Evolutionary conservation across 2,797 vertebrate genomes (phyloP), one percentile per base, ranked within the genome.

Genomic region (Takifugu rubripes): DNA sequence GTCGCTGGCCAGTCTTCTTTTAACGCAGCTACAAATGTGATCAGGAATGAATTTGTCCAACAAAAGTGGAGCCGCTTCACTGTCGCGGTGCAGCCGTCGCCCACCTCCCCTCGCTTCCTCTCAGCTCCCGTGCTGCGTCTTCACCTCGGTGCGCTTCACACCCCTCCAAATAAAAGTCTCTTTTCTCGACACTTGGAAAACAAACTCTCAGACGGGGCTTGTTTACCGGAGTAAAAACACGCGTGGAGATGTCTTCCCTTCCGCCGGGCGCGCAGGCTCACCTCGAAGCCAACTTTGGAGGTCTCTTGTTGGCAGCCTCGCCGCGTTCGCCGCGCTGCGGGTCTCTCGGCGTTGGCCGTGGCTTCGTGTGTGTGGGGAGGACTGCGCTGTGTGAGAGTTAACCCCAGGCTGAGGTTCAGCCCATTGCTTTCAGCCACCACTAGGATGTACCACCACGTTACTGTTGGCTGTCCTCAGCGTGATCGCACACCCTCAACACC

Each of bases 361-460:
- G 68, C 75, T 86, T 77, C 52, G 70, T 70, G 54, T 78, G 78
- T 76, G 78, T 58, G 73, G 78, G 50, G 17, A 21, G 17, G 74
- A 80, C 75, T 87, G 84, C 66, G 86, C 84, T 73, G 84, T 84
- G 87, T 82, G 86, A 66, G 84, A 82, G 83, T 90, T 90, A 86
- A 89, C 87, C 82, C 82, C 73, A 71, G 83, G 82, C 84, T 59
- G 82, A 87, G 89, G 89, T 86, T 87, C 87, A 90, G 89, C 90
- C 90, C 90, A 90, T 90, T 91, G 86, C 93, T 83, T 78, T 68
- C 44, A 90, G 85, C 84, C 70, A 68, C 92, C 92, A 88, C 92
- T 94, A 93, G 93, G 92, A 94, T 93, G 92, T 91, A 92, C 90
- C 91, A 90, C 91, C 81, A 87, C 78, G 89, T 92, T 90, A 73